phyloP scores from a whole-genome alignment of 2,113 vertebrate genomes.

The Echinops telfairi region DNA sequence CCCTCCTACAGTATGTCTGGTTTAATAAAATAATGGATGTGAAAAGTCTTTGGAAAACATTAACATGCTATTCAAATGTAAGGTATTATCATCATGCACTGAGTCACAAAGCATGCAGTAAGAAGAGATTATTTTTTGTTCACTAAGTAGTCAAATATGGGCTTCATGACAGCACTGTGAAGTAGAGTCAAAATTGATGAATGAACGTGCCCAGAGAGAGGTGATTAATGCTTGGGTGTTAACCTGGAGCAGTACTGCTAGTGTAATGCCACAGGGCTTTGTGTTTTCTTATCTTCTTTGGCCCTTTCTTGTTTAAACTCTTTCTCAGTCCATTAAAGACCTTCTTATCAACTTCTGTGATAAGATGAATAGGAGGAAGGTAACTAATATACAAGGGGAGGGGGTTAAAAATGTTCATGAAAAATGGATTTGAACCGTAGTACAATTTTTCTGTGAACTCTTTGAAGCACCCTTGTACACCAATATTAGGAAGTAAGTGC shows the following conservation, averaged over 20 bases:
- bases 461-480: no score
- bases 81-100: conserved; percentile 20
- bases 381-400: neutral
- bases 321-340: conserved; percentile 25
- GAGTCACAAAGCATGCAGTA: conserved; percentile 45
- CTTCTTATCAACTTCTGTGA: neutral
- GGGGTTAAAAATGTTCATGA: no score
- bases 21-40: conserved; percentile 70
- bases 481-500: neutral
- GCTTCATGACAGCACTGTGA: conserved; percentile 16
- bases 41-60: conserved; percentile 52
- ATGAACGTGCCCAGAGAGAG: neutral
- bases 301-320: neutral
- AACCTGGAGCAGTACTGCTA: neutral
- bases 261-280: neutral
- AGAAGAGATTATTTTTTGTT: conserved; percentile 56
- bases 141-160: conserved; percentile 50
- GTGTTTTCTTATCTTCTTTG: conserved; percentile 21
- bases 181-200: neutral
- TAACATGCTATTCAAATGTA: conserved; percentile 1
- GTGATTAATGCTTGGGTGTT: neutral
- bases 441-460: no score
- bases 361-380: neutral
- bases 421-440: no score
- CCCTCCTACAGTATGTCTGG: conserved; percentile 56